Evolutionary conservation across 2,113 vertebrate species (phyloP).

Genomic region (Bos indicus): DNA sequence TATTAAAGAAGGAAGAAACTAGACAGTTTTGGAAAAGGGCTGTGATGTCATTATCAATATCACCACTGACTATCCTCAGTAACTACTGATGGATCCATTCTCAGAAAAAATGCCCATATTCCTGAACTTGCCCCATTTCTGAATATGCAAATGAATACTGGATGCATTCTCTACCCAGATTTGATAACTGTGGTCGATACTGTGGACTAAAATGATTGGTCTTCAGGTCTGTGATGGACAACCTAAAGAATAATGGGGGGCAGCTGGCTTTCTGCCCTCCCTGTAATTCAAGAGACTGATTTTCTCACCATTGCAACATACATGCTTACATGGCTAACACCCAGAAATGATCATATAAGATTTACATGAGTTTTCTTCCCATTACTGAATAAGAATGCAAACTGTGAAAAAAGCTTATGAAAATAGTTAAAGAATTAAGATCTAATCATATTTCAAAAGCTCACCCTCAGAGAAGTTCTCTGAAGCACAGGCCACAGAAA

Average conservation of each 20-base stretch:
- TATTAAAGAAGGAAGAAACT: neutral
- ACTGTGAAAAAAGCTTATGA: slow-evolving; percentile 63
- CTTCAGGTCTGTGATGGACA: neutral
- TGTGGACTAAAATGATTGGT: neutral
- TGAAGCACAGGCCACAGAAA: slow-evolving; percentile 69
- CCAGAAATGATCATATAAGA: neutral
- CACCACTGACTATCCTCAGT: neutral
- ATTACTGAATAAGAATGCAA: slow-evolving; percentile 36
- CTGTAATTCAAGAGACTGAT: neutral
- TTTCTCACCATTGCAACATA: neutral
- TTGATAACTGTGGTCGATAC: neutral
- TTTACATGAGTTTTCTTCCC: neutral
- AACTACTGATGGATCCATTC: neutral
- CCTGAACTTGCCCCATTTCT: slow-evolving; percentile 9
- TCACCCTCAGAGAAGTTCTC: slow-evolving; percentile 70
- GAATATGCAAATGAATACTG: neutral
- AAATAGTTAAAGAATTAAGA: slow-evolving; percentile 63
- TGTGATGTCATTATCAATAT: neutral
- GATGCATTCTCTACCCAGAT: neutral
- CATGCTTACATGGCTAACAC: slow-evolving; percentile 13
- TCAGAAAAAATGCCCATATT: neutral
- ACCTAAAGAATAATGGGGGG: neutral
- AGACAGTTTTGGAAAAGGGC: neutral
- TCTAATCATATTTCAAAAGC: slow-evolving; percentile 75
- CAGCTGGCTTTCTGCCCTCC: neutral